These are phyloP conservation scores for Anoplopoma fimbria DNA, from an alignment of 2,113 vertebrate species.

Conservation along the genomic window DNA sequence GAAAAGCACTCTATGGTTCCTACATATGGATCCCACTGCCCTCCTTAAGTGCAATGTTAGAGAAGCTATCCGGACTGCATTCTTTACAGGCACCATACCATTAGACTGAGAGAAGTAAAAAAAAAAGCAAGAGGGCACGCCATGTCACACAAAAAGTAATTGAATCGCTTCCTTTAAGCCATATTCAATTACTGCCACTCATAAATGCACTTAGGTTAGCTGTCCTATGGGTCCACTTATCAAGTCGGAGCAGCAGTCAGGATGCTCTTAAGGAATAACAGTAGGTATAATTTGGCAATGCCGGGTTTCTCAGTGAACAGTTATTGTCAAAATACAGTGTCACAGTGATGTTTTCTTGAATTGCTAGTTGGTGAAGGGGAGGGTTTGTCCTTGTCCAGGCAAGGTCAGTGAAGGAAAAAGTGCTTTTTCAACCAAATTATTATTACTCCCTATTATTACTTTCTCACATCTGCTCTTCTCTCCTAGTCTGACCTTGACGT, in stretches of 20 bases:
- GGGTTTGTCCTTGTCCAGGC: conserved; percentile 45
- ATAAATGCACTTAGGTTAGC: conserved; percentile 66
- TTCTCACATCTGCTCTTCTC: conserved; percentile 32
- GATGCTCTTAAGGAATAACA: conserved; percentile 59
- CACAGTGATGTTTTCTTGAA: conserved; percentile 23
- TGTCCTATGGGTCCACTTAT: conserved; percentile 61
- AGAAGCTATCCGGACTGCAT: conserved; percentile 17
- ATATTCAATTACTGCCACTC: conserved; percentile 72
- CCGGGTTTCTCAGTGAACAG: conserved; percentile 9
- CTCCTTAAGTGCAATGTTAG: conserved; percentile 41
- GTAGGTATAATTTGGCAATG: conserved; percentile 42
- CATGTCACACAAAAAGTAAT: conserved; percentile 71
- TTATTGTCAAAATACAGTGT: conserved; percentile 46
- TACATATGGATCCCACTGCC: conserved; percentile 24
- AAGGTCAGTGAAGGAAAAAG: conserved; percentile 45
- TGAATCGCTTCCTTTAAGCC: conserved; percentile 69
- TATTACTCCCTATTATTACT: conserved; percentile 24
- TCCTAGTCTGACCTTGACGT: conserved; percentile 40
- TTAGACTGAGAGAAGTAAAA: conserved; percentile 56
- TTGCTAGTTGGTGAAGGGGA: conserved; percentile 6
- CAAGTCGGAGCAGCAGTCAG: conserved; percentile 22
- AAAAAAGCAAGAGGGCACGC: conserved; percentile 39
- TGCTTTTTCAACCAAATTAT: conserved; percentile 40
- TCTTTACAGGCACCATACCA: conserved; percentile 61
- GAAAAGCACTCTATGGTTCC: conserved; percentile 38